Evolutionary conservation across 2,888 invertebrate species (phyloP).

Genomic region (Pinctada fucata): DNA sequence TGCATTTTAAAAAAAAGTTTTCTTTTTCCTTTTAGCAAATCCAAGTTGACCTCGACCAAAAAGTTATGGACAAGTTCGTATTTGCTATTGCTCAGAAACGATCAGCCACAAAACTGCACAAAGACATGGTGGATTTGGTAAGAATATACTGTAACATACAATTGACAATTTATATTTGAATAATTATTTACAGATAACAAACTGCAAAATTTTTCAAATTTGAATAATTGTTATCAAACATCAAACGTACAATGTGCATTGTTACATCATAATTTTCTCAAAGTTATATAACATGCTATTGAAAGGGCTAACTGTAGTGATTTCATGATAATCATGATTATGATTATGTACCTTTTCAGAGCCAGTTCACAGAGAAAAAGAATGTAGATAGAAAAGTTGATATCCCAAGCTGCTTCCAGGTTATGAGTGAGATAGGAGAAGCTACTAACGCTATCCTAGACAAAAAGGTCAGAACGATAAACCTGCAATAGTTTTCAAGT

Average conservation of each 20-base stretch:
- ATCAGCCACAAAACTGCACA: slow-evolving; percentile 87
- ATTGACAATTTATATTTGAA: background rate
- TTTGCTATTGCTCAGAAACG: slow-evolving; percentile 94
- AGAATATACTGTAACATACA: slow-evolving; percentile 49
- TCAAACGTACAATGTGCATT: too few relatives aligned
- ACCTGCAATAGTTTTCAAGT: too few relatives aligned
- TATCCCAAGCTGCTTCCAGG: slow-evolving; percentile 83
- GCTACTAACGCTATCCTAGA: slow-evolving; percentile 91
- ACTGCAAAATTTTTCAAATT: too few relatives aligned
- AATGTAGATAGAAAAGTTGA: slow-evolving; percentile 87
- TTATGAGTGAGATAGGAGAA: slow-evolving; percentile 91
- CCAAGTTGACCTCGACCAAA: slow-evolving; percentile 86
- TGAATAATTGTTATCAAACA: too few relatives aligned
- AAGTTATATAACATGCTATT: too few relatives aligned
- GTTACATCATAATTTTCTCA: too few relatives aligned
- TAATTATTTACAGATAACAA: too few relatives aligned
- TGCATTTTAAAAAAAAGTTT: too few relatives aligned
- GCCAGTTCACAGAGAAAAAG: slow-evolving; percentile 89
- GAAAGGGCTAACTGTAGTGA: too few relatives aligned
- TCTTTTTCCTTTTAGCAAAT: slow-evolving; percentile 80
- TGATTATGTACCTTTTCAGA: slow-evolving; percentile 75
- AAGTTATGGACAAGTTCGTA: slow-evolving; percentile 94
- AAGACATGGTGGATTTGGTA: slow-evolving; percentile 95
- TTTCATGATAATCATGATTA: too few relatives aligned
- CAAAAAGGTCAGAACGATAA: slow-evolving; percentile 79